Evolutionary conservation across 2,797 vertebrate genomes (phyloP).

Genomic region (Austrolebias charrua): DNA sequence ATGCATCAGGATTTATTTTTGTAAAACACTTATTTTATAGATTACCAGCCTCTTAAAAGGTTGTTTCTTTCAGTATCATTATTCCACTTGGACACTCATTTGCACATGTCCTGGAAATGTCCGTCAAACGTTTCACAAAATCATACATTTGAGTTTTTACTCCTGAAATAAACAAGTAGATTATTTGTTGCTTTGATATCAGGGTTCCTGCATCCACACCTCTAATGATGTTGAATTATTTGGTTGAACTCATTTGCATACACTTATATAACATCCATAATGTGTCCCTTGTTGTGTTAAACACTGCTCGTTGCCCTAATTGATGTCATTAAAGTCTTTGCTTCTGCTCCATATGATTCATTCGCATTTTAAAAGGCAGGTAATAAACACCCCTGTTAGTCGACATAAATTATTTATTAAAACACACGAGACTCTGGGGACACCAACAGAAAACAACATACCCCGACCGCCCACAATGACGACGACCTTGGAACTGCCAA

Average conservation of each 20-base stretch:
- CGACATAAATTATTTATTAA: constrained; percentile 66
- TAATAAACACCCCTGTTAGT: constrained; percentile 60
- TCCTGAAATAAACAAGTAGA: background rate
- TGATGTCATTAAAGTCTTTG: constrained; percentile 53
- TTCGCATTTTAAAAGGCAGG: constrained; percentile 57
- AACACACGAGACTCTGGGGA: constrained; percentile 57
- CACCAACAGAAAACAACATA: constrained; percentile 46
- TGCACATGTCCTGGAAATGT: background rate
- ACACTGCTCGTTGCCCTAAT: constrained; percentile 38
- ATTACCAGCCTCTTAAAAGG: background rate
- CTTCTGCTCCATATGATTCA: constrained; percentile 41
- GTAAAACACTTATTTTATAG: too few species aligned
- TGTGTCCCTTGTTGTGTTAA: constrained; percentile 33
- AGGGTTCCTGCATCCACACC: background rate
- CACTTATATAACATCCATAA: constrained; percentile 25
- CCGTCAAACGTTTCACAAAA: background rate
- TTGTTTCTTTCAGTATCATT: background rate
- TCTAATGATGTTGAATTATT: constrained; percentile 3
- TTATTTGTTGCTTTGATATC: background rate
- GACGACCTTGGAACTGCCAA: constrained; percentile 47
- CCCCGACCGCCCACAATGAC: constrained; percentile 49
- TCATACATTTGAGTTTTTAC: background rate
- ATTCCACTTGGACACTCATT: background rate
- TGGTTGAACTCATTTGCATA: background rate
- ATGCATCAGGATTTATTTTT: too few species aligned